phyloP scores from a whole-genome alignment of 1,140 invertebrate genomes.

The Eciton burchellii region DNA sequence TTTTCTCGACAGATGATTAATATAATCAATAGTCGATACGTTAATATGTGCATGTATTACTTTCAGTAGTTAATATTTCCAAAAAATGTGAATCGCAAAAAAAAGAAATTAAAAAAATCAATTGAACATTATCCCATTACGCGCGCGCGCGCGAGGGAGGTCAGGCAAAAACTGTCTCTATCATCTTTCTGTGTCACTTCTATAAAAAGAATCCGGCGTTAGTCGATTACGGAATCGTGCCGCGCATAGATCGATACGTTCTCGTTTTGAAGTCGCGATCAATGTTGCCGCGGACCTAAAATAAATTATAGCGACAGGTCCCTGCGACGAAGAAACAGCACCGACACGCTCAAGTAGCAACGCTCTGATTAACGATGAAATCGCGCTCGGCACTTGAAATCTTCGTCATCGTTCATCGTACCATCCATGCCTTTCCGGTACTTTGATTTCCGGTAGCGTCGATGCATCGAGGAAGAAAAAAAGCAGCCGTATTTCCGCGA shows the following conservation, averaged over 20 bases:
- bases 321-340: slow-evolving; percentile 47
- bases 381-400: slow-evolving; percentile 29
- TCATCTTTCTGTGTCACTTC: no score
- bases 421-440: slow-evolving; percentile 43
- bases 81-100: no score
- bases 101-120: no score
- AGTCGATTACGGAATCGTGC: neutral
- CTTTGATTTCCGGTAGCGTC: slow-evolving; percentile 30
- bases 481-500: neutral
- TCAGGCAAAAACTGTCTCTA: no score
- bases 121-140: no score
- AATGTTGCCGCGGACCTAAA: neutral
- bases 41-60: no score
- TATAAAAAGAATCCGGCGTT: no score
- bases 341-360: slow-evolving; percentile 79
- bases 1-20: neutral
- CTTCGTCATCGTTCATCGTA: slow-evolving; percentile 12
- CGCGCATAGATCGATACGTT: neutral
- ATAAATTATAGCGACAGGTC: neutral
- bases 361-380: slow-evolving; percentile 80
- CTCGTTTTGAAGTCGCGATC: slow-evolving; percentile 24
- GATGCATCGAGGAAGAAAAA: neutral
- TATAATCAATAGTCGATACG: no score
- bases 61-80: no score
- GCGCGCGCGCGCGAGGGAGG: no score